A percentile compares a stretch with the other conserved stretches of the same genome.
These are phyloP conservation scores for Pediacus dermestoides DNA, from an alignment of 2,888 invertebrate genomes.

Conservation along the genomic window DNA sequence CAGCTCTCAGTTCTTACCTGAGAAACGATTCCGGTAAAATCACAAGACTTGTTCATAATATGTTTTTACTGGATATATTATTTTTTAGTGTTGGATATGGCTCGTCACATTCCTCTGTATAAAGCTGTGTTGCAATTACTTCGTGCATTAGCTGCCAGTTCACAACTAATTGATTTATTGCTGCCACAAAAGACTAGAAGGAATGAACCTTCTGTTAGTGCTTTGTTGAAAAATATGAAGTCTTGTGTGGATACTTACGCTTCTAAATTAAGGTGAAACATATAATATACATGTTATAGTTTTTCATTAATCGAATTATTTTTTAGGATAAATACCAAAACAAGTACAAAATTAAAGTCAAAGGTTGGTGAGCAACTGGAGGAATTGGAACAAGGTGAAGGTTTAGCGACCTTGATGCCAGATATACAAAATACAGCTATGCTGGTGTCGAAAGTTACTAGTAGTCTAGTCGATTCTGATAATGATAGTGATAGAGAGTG, in stretches of 20 bases:
- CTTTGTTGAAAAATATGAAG: conserved; percentile 81
- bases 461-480: conserved; percentile 45
- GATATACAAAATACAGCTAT: conserved; percentile 77
- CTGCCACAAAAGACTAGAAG: conserved; percentile 53
- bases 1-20: conserved; percentile 84
- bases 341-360: conserved; percentile 33
- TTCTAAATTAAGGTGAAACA: conserved; percentile 70
- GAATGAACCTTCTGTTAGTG: conserved; percentile 65
- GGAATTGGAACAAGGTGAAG: conserved; percentile 84
- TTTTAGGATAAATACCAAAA: conserved; percentile 38
- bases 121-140: conserved; percentile 78
- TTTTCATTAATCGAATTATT: too few relatives aligned
- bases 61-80: conserved; percentile 7
- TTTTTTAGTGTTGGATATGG: conserved; percentile 83
- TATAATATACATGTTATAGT: too few relatives aligned
- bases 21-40: conserved; percentile 80
- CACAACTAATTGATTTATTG: conserved; percentile 58
- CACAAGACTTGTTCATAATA: not conserved
- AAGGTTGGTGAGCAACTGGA: conserved; percentile 47
- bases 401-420: conserved; percentile 81
- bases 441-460: conserved; percentile 53
- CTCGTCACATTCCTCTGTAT: conserved; percentile 92
- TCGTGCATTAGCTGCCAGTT: conserved; percentile 68
- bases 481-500: conserved; percentile 39
- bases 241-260: conserved; percentile 90